These are phyloP conservation scores for Bos javanicus DNA, from an alignment of 2,113 vertebrate genomes.

Conservation along the genomic window DNA sequence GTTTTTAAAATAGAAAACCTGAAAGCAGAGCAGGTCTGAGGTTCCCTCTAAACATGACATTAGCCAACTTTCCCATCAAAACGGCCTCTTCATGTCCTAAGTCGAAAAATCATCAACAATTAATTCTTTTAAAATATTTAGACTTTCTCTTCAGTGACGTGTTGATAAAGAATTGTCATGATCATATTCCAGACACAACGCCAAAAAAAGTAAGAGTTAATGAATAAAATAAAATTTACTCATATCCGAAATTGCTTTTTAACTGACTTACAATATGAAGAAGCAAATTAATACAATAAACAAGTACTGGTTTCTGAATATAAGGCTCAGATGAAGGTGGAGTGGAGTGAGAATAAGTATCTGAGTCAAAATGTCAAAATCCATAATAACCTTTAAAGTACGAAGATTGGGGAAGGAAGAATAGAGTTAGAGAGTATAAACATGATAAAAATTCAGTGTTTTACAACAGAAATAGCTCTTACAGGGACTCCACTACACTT, in stretches of 20 bases:
- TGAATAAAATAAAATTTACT: background rate
- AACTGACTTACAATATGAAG: background rate
- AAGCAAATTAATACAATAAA: background rate
- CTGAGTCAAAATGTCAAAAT: slow-evolving; percentile 36
- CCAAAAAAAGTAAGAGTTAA: background rate
- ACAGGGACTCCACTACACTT: background rate
- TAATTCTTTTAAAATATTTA: background rate
- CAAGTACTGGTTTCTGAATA: background rate
- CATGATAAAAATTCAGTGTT: background rate
- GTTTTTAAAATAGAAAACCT: slow-evolving; percentile 18
- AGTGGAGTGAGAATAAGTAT: background rate
- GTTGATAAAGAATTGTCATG: background rate
- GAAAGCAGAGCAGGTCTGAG: background rate
- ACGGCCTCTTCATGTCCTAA: background rate
- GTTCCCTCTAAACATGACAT: background rate
- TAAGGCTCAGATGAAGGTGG: background rate
- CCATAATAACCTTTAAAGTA: background rate
- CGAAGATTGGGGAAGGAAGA: background rate
- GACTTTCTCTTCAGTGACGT: background rate
- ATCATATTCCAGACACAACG: background rate
- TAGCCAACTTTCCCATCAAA: background rate
- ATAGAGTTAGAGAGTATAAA: background rate
- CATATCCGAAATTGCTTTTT: background rate
- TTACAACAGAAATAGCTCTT: background rate
- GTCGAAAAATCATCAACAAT: background rate